Evolutionary conservation across 1,140 invertebrate species (phyloP), one percentile per base, ranked within the genome.

Genomic region (Epicauta chinensis): DNA sequence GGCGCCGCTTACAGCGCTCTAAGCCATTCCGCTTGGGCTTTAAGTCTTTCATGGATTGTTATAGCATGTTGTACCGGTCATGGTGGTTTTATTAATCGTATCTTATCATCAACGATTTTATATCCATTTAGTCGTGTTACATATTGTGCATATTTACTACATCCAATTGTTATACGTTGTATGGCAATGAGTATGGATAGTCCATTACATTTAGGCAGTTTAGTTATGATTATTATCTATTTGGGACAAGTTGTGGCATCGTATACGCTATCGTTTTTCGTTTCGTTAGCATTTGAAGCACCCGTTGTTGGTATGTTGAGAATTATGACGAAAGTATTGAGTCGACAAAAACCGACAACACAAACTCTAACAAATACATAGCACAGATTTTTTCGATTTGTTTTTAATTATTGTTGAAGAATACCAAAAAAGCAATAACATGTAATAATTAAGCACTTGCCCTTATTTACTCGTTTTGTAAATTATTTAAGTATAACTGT

Each of bases 51-150:
- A 0, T 96, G 91, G 91, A 83, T 93, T 55, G 86, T 91, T 6
- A 79, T 93, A 49, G 91, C 90, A 1, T 95, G 91, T 64, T 86
- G 88, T 14, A 91, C 86, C 16, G 91, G 91, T 49, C 81, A 92
- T 69, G 90, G 89, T 73, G 84, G 86, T 51, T 84, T 81, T 65
- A 76, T 89, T 11, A 83, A 84, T 35, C 73, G 75, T 16, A 72
- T 89, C 60, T 72, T 91, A 4, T 87, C 87, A n/a, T 78, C 83
- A 16, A 82, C 85, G 15, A 78, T 84, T 43, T 71, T 90, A 6
- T 89, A 90, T 70, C 87, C 88, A 44, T 86, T 91, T 67, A 90
- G 87, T 36, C 77, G 88, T 61, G 84, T 89, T 4, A 90, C 88
- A 4, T 91, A 90, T 68, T 90, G 87, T 66, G 84, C 87, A 2